Evolutionary conservation across 1,140 invertebrate genomes (phyloP).

Genomic region (Gonatopus flavifemur): DNA sequence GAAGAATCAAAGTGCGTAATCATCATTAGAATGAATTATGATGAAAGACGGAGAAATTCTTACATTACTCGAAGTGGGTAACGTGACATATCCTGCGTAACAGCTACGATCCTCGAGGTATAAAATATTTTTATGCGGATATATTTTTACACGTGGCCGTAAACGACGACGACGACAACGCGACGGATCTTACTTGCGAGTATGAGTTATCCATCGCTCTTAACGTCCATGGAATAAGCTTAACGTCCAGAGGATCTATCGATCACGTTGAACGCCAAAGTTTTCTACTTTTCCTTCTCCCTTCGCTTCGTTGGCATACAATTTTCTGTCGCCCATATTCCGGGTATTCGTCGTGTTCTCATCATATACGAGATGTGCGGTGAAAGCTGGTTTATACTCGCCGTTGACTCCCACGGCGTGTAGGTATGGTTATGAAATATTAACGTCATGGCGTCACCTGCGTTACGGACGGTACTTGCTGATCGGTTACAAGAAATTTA

Average conservation of each 20-base stretch:
- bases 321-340: too few species aligned
- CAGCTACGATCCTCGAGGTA: too few species aligned
- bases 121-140: too few species aligned
- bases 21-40: too few species aligned
- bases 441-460: conserved; percentile 25
- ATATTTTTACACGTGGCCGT: too few species aligned
- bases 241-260: conserved; percentile 8
- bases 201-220: conserved; percentile 16
- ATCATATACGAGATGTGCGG: conserved; percentile 1
- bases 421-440: conserved; percentile 38
- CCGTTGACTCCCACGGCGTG: conserved; percentile 15
- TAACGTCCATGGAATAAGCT: conserved; percentile 3
- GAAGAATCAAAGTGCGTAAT: too few species aligned
- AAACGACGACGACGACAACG: too few species aligned
- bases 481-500: conserved; percentile 34
- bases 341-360: conserved; percentile 20
- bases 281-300: conserved; percentile 8
- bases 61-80: too few species aligned
- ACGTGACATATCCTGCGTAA: too few species aligned
- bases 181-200: too few species aligned
- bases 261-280: conserved; percentile 19
- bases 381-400: conserved; percentile 21
- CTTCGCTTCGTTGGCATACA: conserved; percentile 3
- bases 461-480: conserved; percentile 13
- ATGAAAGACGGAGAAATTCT: too few species aligned